phyloP scores from a whole-genome alignment of 2,797 vertebrate genomes.

The Astyanax mexicanus region DNA sequence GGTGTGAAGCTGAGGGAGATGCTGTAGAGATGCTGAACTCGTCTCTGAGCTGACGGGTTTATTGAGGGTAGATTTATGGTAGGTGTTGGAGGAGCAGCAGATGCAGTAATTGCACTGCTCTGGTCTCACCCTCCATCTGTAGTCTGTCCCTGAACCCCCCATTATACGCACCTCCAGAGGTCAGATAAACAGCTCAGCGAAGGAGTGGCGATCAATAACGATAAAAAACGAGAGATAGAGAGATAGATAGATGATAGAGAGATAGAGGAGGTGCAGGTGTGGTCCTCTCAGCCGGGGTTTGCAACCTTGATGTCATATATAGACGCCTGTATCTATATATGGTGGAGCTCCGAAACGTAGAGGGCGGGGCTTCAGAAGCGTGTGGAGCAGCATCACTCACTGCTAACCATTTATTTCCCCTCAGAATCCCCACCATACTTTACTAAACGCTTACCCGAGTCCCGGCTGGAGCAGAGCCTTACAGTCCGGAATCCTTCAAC shows the following conservation, averaged over 20 bases:
- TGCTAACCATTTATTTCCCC: conserved; percentile 79
- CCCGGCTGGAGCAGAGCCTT: conserved; percentile 29
- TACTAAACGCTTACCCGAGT: conserved; percentile 8
- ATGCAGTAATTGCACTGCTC: conserved; percentile 1
- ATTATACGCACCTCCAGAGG: conserved; percentile 68
- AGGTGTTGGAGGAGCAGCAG: no score
- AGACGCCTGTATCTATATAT: conserved; percentile 81
- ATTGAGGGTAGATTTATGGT: no score
- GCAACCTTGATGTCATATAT: conserved; percentile 78
- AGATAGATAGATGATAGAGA: conserved; percentile 73
- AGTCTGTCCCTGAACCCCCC: conserved; percentile 66
- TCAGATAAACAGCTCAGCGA: conserved; percentile 70
- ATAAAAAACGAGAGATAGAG: conserved; percentile 70
- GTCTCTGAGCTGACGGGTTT: no score
- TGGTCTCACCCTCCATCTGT: conserved; percentile 59
- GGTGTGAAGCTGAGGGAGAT: neutral
- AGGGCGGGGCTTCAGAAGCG: conserved; percentile 63
- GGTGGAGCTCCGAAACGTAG: conserved; percentile 58
- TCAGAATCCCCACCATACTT: conserved; percentile 55
- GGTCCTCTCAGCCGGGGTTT: conserved; percentile 72
- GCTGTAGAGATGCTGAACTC: no score
- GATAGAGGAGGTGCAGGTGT: conserved; percentile 80
- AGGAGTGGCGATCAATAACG: conserved; percentile 64
- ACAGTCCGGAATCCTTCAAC: conserved; percentile 22
- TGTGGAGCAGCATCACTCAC: conserved; percentile 52